Evolutionary conservation across 2,113 vertebrate species (phyloP).

Genomic region (Cairina moschata): DNA sequence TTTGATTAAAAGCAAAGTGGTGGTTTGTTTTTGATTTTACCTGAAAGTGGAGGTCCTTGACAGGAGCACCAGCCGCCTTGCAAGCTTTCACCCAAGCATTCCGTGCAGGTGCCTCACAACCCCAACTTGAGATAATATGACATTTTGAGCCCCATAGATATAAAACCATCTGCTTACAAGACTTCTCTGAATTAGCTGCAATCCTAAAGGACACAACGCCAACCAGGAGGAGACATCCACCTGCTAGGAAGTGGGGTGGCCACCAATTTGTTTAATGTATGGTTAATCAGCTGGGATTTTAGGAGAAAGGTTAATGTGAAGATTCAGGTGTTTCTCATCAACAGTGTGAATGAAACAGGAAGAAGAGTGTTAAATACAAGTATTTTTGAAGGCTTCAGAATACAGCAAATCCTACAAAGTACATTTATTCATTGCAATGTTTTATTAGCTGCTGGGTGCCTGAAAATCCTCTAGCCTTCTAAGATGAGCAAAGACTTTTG

Average conservation of each 20-base stretch:
- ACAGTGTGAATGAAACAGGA: neutral
- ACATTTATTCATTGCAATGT: neutral
- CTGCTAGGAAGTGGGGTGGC: neutral
- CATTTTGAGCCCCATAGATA: neutral
- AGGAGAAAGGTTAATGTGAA: neutral
- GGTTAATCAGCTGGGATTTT: neutral
- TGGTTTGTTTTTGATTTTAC: rapidly evolving
- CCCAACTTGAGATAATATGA: neutral
- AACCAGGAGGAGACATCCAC: neutral
- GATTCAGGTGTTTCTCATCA: neutral
- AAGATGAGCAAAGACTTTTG: neutral
- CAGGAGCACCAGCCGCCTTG: neutral
- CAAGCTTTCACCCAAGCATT: neutral
- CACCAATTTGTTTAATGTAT: neutral
- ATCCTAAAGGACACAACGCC: rapidly evolving
- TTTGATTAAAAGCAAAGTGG: neutral
- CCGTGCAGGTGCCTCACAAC: neutral
- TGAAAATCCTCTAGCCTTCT: neutral
- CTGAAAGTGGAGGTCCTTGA: neutral
- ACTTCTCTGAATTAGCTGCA: rapidly evolving
- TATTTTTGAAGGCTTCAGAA: neutral
- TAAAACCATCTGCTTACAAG: neutral
- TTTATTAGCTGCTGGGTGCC: neutral
- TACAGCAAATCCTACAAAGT: neutral
- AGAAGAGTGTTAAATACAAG: neutral